Evolutionary conservation across 2,888 invertebrate species (phyloP).

Genomic region (Epinotia brunnichana): DNA sequence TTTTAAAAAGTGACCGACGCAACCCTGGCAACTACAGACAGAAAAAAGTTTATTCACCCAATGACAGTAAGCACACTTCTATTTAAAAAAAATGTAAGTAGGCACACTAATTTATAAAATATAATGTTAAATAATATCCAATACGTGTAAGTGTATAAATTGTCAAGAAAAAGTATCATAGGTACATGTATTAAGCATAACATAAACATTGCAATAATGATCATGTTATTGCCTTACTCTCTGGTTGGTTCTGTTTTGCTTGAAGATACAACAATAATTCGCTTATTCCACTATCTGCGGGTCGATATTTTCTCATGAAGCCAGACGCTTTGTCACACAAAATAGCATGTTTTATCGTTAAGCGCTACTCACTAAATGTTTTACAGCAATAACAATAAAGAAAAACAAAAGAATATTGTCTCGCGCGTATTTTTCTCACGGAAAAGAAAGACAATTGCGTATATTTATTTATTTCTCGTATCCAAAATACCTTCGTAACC

Average conservation of each 20-base stretch:
- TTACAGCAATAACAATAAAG: slow-evolving; percentile 82
- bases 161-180: too few relatives aligned
- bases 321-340: slow-evolving; percentile 83
- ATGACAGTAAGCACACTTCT: too few relatives aligned
- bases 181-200: too few relatives aligned
- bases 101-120: too few relatives aligned
- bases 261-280: slow-evolving; percentile 73
- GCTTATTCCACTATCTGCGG: slow-evolving; percentile 81
- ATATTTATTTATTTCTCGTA: slow-evolving; percentile 77
- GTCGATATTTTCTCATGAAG: slow-evolving; percentile 83
- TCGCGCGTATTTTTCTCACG: slow-evolving; percentile 71
- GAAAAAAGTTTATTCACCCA: too few relatives aligned
- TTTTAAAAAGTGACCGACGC: too few relatives aligned
- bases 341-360: slow-evolving; percentile 80
- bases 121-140: too few relatives aligned
- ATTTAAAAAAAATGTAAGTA: too few relatives aligned
- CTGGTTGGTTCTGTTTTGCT: slow-evolving; percentile 62
- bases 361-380: slow-evolving; percentile 78
- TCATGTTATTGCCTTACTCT: background rate
- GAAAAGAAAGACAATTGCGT: slow-evolving; percentile 73
- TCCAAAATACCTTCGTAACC: slow-evolving; percentile 72
- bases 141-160: too few relatives aligned
- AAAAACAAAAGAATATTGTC: slow-evolving; percentile 82
- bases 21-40: too few relatives aligned
- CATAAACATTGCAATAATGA: background rate